phyloP scores from a whole-genome alignment of 2,888 invertebrate species.

The Teleiodes luculella region DNA sequence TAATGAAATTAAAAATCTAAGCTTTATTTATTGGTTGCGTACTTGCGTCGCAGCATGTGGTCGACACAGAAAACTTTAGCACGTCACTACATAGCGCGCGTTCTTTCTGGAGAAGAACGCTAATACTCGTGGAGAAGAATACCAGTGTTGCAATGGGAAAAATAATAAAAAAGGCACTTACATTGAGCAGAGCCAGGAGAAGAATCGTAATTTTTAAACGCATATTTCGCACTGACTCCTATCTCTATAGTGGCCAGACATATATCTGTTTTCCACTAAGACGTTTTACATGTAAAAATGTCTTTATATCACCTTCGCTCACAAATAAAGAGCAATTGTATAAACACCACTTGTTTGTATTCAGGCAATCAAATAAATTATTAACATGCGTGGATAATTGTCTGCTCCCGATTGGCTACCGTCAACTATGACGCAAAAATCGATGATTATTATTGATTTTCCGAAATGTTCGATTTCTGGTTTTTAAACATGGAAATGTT shows the following conservation, averaged over 20 bases:
- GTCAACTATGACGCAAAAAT: neutral
- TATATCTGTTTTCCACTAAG: conserved; percentile 35
- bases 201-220: conserved; percentile 26
- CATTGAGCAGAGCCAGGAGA: conserved; percentile 30
- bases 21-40: no score
- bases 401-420: conserved; percentile 22
- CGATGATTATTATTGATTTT: neutral
- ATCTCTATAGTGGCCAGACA: conserved; percentile 33
- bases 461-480: neutral
- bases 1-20: no score
- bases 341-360: neutral
- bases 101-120: no score
- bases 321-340: neutral
- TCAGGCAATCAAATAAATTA: neutral
- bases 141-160: no score
- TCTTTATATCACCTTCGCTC: neutral
- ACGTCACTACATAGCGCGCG: no score
- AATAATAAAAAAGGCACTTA: conserved; percentile 29
- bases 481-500: neutral
- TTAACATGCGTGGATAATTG: conserved; percentile 17
- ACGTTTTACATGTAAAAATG: neutral
- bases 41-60: no score
- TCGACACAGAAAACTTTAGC: no score
- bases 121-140: no score
- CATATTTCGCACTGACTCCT: conserved; percentile 18